Base-by-base conservation (phyloP, 2,888 invertebrate genomes). In the Microctonus aethiopoides region DNA sequence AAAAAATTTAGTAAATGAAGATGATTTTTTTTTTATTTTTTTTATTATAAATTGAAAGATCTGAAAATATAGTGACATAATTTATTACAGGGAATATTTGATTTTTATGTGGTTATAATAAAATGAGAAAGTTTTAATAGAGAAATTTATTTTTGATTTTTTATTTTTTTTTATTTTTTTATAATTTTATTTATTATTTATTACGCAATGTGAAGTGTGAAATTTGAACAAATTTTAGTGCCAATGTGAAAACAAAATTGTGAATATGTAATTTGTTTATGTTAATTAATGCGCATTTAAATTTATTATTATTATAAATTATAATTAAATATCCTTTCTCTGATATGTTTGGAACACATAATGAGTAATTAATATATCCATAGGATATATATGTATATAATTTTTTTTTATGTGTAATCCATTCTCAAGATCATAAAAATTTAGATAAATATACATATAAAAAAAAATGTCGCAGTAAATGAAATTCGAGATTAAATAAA, bases 371-470 rank as follows among this genome's bases (percentile, higher is more conserved):
- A 22, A 39, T 24, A 26, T 13, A 22, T 26, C 11, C 7, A 46
- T 46, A n/a, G n/a, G 7, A 46, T 5, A 6, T 6, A 16, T 20
- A 16, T 7, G 16, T 46, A 46, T 16, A 20, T 16, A n/a, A 2
- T n/a, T n/a, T 13, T n/a, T 39, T 5, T 11, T 24, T 11, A 24
- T 22, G 22, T 39, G 20, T 60, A 60, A 60, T 60, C 24, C 39
- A 39, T 24, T 60, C 60, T 39, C 60, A 60, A 60, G 39, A 39
- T 60, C 60, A 24, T 60, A 60, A 60, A 60, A 60, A 60, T 60
- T 36, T 22, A n/a, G n/a, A n/a, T n/a, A 24, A 11, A 39, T 20
- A 29, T 29, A 5, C 7, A 29, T 29, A 39, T 11, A 34, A 26
- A 26, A 24, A 22, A 39, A 24, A 39, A 24, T 39, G 39, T 20